A percentile compares a stretch with the other conserved stretches of the same genome.
Evolutionary conservation across 1,140 invertebrate genomes (phyloP).

Genomic region (Oscheius sp.): DNA sequence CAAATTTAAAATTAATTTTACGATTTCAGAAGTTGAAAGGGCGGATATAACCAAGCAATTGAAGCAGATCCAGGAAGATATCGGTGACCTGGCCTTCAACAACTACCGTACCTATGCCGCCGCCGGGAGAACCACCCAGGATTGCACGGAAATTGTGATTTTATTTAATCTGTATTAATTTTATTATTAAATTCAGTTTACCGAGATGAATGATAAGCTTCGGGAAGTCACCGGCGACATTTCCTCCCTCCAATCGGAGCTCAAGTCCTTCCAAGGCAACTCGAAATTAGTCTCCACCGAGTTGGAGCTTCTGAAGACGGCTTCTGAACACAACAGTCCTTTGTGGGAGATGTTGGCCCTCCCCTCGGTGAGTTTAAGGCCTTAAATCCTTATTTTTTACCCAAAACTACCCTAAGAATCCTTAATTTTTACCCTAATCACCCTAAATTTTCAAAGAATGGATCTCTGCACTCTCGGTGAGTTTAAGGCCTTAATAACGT

Average conservation of each 20-base stretch:
- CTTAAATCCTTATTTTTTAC: background rate
- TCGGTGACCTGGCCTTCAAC: constrained; percentile 58
- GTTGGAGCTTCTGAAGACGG: background rate
- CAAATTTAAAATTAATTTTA: background rate
- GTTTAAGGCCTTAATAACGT: too few species aligned
- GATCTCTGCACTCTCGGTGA: too few species aligned
- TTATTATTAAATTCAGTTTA: constrained; percentile 32
- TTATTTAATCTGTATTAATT: background rate
- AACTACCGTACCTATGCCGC: constrained; percentile 61
- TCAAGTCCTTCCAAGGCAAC: constrained; percentile 24
- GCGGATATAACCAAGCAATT: constrained; percentile 14
- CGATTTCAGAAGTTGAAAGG: constrained; percentile 17
- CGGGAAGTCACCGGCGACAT: constrained; percentile 22
- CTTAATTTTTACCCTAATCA: too few species aligned
- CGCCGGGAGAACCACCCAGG: constrained; percentile 57
- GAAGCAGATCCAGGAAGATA: constrained; percentile 35
- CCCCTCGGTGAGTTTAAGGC: constrained; percentile 15
- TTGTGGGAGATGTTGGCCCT: constrained; percentile 40
- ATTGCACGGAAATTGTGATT: constrained; percentile 57
- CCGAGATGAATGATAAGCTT: constrained; percentile 40
- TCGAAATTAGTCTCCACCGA: constrained; percentile 12
- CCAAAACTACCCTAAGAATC: too few species aligned
- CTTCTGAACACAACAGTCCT: constrained; percentile 6
- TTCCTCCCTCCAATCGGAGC: constrained; percentile 6
- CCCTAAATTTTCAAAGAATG: too few species aligned